Evolutionary conservation across 1,140 invertebrate species (phyloP), one percentile per base, ranked within the genome.

Genomic region (Lanistes nyassanus): DNA sequence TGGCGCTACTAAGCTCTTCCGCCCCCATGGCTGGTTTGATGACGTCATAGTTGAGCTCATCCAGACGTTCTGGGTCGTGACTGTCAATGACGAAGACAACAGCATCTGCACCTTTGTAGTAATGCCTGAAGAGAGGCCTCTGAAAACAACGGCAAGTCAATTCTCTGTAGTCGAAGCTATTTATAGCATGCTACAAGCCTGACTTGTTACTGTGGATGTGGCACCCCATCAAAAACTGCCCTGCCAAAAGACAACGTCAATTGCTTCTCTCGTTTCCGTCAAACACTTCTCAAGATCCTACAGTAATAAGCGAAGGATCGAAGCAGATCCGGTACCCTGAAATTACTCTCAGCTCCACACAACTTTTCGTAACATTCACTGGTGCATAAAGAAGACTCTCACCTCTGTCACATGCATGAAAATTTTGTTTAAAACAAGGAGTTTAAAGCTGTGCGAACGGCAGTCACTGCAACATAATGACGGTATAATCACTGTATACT

Each of bases 1-100:
- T 95, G 77, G 97, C 96, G 93, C 98, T 96, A 90, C 96, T 93
- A 77, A 99, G 92, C 91, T 99, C 97, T 88, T 99, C 97, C 92
- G 99, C 97, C 79, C 89, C 86, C 6, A 84, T 58, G 0, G 83
- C 84, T 26, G 85, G 84, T 69, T 85, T 84, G 34, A 85, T 80
- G 65, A 88, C 82, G 62, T 88, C 86, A 79, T 84, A 83, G 53
- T 84, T 84, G 13, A 85, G 73, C 68, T 88, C 84, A 36, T 83
- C 83, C 67, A 88, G 47, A 21, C 88, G 71, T 69, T 88, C 86
- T 13, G 76, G 73, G 60, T 89, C 88, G 39, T 80, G 68, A 58
- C 84, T 84, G 55, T 89, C 88, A 31, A 89, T 85, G 29, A 89
- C 82, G 34, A 87, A 85, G 23, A 88, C 82, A 29, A 88, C 82